Percentiles rank a stretch among this genome's conserved stretches.
Conservation (phyloP, 2,888 invertebrate genomes). For the Pristionchus mayeri region DNA sequence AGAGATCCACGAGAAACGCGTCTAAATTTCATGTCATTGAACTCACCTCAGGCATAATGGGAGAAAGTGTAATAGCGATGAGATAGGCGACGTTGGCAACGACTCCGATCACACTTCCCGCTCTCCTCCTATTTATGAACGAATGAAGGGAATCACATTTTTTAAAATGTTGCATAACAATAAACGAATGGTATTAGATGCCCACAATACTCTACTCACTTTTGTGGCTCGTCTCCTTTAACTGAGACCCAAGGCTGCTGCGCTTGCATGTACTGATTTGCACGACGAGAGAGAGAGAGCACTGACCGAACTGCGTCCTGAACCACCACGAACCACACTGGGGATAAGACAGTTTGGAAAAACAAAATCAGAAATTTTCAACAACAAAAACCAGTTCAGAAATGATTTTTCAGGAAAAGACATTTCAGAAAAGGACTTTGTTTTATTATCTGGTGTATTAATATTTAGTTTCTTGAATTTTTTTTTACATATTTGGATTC, state of each 20-base stretch:
- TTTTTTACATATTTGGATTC: too few relatives aligned
- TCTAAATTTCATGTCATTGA: background rate
- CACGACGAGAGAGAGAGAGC: constrained; percentile 89
- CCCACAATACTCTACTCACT: constrained; percentile 75
- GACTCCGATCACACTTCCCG: constrained; percentile 89
- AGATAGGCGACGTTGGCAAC: constrained; percentile 87
- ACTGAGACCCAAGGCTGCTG: constrained; percentile 94
- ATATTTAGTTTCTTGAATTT: too few relatives aligned
- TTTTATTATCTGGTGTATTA: too few relatives aligned
- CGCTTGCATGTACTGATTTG: constrained; percentile 96
- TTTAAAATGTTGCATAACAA: background rate
- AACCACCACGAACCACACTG: too few relatives aligned
- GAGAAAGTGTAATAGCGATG: constrained; percentile 87
- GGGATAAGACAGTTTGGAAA: too few relatives aligned
- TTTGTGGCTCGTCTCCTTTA: constrained; percentile 87
- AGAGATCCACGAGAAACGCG: background rate
- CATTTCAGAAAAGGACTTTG: too few relatives aligned
- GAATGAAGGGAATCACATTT: too few relatives aligned
- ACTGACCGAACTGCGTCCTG: constrained; percentile 76
- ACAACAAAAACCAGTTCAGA: too few relatives aligned
- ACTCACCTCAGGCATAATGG: constrained; percentile 87
- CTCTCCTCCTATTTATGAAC: constrained; percentile 82
- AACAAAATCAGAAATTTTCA: too few relatives aligned
- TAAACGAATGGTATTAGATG: background rate
- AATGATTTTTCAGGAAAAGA: too few relatives aligned